Evolutionary conservation across 2,113 vertebrate genomes (phyloP), one percentile per base, ranked within the genome.

Genomic region (Pipra filicauda): DNA sequence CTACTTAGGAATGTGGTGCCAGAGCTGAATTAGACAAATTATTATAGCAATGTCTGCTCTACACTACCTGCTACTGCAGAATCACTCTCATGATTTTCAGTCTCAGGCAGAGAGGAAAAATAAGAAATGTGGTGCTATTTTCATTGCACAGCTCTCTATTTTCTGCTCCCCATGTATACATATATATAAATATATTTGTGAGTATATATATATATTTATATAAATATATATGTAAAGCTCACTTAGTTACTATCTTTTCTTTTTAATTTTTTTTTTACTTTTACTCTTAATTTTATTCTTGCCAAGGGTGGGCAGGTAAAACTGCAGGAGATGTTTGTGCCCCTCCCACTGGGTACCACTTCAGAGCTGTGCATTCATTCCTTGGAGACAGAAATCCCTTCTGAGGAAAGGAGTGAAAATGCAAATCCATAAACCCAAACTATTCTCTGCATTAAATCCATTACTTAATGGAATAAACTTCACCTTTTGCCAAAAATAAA

Each of bases 141-240:
- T 72, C 64, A 49, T 84, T 75, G 10, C 43, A 15, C 64, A 61
- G 64, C 39, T 33, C 52, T 70, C 39, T 30, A 5, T 70, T 69
- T 77, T 69, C 75, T 85, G 20, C 30, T 90, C 57, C 39, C 72
- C 57, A 6, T n/a, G 30, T 15, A 8, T 9, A 12, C n/a, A 16
- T 30, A n/a, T 5, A 15, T 54, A 19, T 30, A 3, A 5, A 1
- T 7, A 8, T 31, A n/a, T 23, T 9, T 14, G 0, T 20, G 6
- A 14, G 6, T 15, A 6, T 30, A 26, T 52, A 5, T 5, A 1
- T 10, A 1, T 22, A 6, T 24, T 0, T 7, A 8, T 3, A 55
- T 31, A 55, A 55, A 30, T 7, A 26, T 26, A 7, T 4, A 9
- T 1, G 41, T 51, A 30, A 43, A 52, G 2, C 35, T 48, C n/a